Evolutionary conservation across 2,113 vertebrate genomes (phyloP).

Genomic region (Lagopus leucura): DNA sequence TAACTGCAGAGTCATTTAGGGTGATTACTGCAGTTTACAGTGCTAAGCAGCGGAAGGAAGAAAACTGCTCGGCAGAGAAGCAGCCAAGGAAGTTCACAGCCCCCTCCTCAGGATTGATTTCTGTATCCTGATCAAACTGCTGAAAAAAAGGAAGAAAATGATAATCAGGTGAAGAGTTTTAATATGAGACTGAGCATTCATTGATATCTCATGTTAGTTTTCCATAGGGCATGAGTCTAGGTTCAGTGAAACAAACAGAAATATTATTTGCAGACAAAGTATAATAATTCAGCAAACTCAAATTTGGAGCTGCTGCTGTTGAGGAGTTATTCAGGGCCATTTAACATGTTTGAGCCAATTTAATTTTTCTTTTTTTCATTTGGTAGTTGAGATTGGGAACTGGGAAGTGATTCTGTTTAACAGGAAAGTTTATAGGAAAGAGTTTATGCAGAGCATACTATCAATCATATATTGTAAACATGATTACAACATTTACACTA

Average conservation of each 20-base stretch:
- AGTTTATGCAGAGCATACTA: neutral
- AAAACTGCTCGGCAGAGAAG: neutral
- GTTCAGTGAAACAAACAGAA: neutral
- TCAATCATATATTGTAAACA: constrained; percentile 48
- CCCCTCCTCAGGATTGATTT: neutral
- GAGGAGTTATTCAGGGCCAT: neutral
- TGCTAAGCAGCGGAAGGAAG: neutral
- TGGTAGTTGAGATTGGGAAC: neutral
- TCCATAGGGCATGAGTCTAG: neutral
- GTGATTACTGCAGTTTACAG: neutral
- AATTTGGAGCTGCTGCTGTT: neutral
- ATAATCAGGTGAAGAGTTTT: neutral
- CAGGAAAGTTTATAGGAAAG: constrained; percentile 12
- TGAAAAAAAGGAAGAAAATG: neutral
- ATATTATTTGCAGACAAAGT: neutral
- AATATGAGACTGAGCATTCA: neutral
- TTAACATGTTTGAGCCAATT: neutral
- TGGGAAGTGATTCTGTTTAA: neutral
- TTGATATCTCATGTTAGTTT: neutral
- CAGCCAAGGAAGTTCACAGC: neutral
- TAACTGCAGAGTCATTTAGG: neutral
- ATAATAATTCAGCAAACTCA: neutral
- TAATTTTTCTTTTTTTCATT: neutral
- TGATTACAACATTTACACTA: constrained; percentile 27
- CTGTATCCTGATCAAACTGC: neutral